phyloP scores from a whole-genome alignment of 2,113 vertebrate genomes.

The Antennarius striatus region DNA sequence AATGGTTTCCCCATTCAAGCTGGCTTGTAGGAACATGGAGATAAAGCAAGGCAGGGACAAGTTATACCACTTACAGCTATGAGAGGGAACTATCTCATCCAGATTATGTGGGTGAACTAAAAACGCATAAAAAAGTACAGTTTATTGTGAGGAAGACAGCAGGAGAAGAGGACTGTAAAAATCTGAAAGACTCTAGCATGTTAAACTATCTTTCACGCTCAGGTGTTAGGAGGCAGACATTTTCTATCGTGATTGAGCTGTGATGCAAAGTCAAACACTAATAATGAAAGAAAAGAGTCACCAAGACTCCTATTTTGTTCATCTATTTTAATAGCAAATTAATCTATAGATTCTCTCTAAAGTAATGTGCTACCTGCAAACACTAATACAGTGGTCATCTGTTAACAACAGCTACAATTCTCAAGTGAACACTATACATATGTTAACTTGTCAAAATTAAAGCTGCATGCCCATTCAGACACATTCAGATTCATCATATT shows the following conservation, averaged over 20 bases:
- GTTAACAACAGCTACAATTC: conserved; percentile 16
- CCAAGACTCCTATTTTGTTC: too few relatives aligned
- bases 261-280: too few relatives aligned
- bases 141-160: conserved; percentile 63
- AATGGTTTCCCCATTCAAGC: conserved; percentile 93
- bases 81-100: conserved; percentile 81
- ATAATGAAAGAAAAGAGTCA: too few relatives aligned
- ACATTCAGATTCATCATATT: conserved; percentile 18
- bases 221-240: conserved; percentile 60
- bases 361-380: conserved; percentile 10
- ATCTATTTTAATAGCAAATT: too few relatives aligned
- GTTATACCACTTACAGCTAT: conserved; percentile 85
- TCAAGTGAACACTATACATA: conserved; percentile 34
- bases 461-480: conserved; percentile 20
- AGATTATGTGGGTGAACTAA: conserved; percentile 83
- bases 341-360: not conserved
- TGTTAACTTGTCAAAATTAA: conserved; percentile 57
- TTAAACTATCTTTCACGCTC: conserved; percentile 58
- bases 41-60: conserved; percentile 89
- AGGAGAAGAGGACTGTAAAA: conserved; percentile 56
- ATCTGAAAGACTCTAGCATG: conserved; percentile 66
- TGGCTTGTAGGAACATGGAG: conserved; percentile 94
- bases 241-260: conserved; percentile 20
- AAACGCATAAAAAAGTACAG: conserved; percentile 67
- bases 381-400: conserved; percentile 7